Evolutionary conservation across 2,113 vertebrate species (phyloP), one percentile per base, ranked within the genome.

Genomic region (Apteryx mantelli): DNA sequence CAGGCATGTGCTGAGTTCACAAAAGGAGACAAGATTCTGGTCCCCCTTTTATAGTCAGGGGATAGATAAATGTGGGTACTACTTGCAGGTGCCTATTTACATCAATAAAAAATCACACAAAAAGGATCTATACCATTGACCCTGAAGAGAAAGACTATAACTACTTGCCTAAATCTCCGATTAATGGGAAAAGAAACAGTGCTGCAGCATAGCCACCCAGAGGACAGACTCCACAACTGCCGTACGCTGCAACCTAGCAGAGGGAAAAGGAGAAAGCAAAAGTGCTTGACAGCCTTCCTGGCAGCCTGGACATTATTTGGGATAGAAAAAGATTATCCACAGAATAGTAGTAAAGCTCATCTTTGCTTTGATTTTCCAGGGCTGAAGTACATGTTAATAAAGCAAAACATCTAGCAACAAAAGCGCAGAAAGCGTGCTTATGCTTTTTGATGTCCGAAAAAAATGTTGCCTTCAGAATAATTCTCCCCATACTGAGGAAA

Each of bases 271-370:
- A 53, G 38, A 26, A 52, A 61, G 5, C 28, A 18, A 34, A 46
- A 61, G 19, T 3, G n/a, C 70, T 48, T 3, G 5, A 40, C 46
- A 84, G 25, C 36, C 50, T 78, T 58, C 48, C 9, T 34, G 22
- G 19, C 46, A 52, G 25, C 0, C 0, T 1, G 12, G 28, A 11
- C 2, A 1, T 56, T 18, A 5, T 44, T 38, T 32, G 38, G 42
- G 61, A 42, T 79, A 24, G 42, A 64, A n/a, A 52, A 60, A 5
- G 16, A 32, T 48, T 58, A 32, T 16, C 28, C 55, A 48, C 7
- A 32, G 18, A 75, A 40, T 0, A 50, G 52, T 4, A 73, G 17
- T 7, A 48, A 75, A 82, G 40, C 5, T 40, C 20, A 48, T 9
- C 82, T 11, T 70, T 61, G 22, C 4, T 3, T 18, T 50, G 24